Evolutionary conservation across 2,113 vertebrate species (phyloP).

Genomic region (Cinclus mexicanus): DNA sequence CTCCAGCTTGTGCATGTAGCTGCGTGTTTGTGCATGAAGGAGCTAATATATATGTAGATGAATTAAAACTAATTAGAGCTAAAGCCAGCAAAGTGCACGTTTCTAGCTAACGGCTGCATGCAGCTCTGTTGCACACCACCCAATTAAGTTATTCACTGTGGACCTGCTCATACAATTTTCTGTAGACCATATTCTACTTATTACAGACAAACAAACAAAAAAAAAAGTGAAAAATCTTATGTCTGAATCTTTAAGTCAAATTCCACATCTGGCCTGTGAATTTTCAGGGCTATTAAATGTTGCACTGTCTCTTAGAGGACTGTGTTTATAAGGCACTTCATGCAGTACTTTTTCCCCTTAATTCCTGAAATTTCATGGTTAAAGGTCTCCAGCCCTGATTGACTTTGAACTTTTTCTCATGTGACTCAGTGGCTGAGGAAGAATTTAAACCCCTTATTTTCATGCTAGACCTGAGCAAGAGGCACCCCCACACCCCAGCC

Average conservation of each 20-base stretch:
- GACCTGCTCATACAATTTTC: background rate
- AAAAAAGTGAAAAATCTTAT: background rate
- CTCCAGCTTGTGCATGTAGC: background rate
- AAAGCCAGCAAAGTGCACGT: background rate
- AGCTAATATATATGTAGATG: conserved; percentile 20
- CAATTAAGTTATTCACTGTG: background rate
- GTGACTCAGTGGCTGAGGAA: background rate
- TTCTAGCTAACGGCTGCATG: conserved; percentile 7
- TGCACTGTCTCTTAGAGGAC: background rate
- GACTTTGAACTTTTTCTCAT: background rate
- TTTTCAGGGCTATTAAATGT: background rate
- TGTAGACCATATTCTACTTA: background rate
- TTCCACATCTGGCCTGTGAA: background rate
- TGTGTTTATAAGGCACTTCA: background rate
- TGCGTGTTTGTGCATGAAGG: conserved; percentile 34
- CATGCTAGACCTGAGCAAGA: background rate
- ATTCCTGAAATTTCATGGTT: background rate
- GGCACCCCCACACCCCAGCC: background rate
- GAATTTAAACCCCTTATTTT: background rate
- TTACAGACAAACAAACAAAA: background rate
- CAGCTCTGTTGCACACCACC: background rate
- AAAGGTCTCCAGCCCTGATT: background rate
- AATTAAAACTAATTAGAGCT: conserved; percentile 12
- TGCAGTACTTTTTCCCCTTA: background rate
- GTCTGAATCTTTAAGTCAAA: background rate